Evolutionary conservation across 2,797 vertebrate genomes (phyloP).

Genomic region (Macroramphosus scolopax): DNA sequence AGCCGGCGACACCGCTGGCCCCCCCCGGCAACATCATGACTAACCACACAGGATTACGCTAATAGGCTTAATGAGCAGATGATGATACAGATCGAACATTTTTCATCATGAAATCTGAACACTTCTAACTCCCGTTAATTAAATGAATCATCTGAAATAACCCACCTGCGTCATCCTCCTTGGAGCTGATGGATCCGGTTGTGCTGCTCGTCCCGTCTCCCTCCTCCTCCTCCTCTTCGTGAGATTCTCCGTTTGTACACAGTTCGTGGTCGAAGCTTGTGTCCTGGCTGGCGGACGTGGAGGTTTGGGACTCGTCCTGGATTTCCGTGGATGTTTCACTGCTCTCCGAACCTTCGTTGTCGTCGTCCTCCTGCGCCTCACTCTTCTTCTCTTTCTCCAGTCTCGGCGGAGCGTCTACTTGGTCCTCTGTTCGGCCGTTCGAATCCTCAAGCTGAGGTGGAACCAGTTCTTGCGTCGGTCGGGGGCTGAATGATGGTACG

Average conservation of each 20-base stretch:
- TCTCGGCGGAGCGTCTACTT: constrained; percentile 55
- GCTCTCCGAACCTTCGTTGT: constrained; percentile 60
- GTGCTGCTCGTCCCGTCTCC: constrained; percentile 72
- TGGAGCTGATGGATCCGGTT: constrained; percentile 73
- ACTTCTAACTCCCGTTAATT: background rate
- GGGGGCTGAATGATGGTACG: constrained; percentile 67
- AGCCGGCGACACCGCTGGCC: constrained; percentile 26
- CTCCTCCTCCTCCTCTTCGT: constrained; percentile 60
- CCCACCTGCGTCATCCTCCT: constrained; percentile 84
- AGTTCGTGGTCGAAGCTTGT: constrained; percentile 49
- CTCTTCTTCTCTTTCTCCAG: constrained; percentile 53
- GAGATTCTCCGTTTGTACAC: constrained; percentile 64
- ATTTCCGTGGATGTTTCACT: constrained; percentile 56
- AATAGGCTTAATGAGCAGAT: constrained; percentile 10
- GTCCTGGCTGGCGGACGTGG: constrained; percentile 59
- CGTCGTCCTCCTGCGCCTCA: constrained; percentile 65
- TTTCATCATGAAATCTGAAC: background rate
- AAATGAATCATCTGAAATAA: too few relatives aligned
- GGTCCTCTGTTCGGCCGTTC: constrained; percentile 57
- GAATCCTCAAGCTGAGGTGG: constrained; percentile 51
- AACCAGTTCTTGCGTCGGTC: constrained; percentile 65
- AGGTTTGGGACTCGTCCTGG: constrained; percentile 64
- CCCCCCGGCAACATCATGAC: constrained; percentile 15
- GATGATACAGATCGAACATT: constrained; percentile 4
- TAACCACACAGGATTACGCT: background rate